phyloP scores from a whole-genome alignment of 1,140 invertebrate genomes.

The Holcopasites calliopsidis region DNA sequence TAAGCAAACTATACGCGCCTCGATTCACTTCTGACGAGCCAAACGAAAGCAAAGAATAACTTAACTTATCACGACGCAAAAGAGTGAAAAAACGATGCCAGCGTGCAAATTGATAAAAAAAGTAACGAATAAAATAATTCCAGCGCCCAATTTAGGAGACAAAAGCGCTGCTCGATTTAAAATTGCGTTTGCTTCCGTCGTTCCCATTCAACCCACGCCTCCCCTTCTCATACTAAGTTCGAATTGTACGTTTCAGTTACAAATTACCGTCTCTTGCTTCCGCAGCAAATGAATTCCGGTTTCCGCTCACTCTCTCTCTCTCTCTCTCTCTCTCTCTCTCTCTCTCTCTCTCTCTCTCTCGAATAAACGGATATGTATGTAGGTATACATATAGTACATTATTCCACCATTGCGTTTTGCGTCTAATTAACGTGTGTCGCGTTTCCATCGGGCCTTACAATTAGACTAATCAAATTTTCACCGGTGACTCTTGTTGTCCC shows the following conservation, averaged over 20 bases:
- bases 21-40: too few species aligned
- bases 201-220: neutral
- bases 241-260: slow-evolving; percentile 53
- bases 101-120: too few species aligned
- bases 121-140: neutral
- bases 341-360: too few species aligned
- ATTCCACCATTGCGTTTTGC: slow-evolving; percentile 5
- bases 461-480: neutral
- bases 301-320: slow-evolving; percentile 23
- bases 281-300: slow-evolving; percentile 44
- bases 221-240: slow-evolving; percentile 34
- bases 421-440: neutral
- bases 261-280: slow-evolving; percentile 16
- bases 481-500: neutral
- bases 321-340: too few species aligned
- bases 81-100: too few species aligned
- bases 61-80: too few species aligned
- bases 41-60: too few species aligned
- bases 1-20: neutral
- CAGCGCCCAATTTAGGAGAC: too few species aligned
- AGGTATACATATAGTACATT: neutral
- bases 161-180: neutral
- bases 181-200: neutral
- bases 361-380: too few species aligned
- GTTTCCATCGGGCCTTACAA: neutral